Percentiles rank a stretch among this genome's conserved stretches.
These are phyloP conservation scores for Antitype chi DNA, from an alignment of 2,888 invertebrate genomes.

Conservation along the genomic window DNA sequence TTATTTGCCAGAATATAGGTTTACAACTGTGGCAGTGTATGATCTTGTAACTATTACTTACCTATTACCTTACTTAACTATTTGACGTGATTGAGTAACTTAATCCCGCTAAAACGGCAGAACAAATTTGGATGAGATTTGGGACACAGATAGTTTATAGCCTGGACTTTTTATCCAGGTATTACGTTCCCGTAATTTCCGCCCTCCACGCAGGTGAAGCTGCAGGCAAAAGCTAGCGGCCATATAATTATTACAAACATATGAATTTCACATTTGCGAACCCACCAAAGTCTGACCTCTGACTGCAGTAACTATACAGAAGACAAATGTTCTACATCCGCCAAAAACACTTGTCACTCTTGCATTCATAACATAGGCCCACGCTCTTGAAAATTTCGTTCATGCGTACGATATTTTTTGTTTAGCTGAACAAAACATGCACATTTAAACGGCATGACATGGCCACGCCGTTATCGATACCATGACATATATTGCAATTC, in stretches of 20 bases:
- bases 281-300: neutral
- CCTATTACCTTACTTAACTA: too few species aligned
- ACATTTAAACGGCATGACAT: slow-evolving; percentile 67
- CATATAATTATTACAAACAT: neutral
- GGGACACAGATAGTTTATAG: too few species aligned
- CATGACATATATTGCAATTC: slow-evolving; percentile 85
- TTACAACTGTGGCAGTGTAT: too few species aligned
- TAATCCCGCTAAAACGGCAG: too few species aligned
- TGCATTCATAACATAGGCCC: slow-evolving; percentile 40
- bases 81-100: too few species aligned
- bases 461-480: slow-evolving; percentile 76
- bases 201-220: too few species aligned
- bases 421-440: slow-evolving; percentile 42
- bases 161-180: too few species aligned
- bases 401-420: slow-evolving; percentile 53
- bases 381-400: slow-evolving; percentile 31
- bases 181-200: too few species aligned
- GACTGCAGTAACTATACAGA: neutral
- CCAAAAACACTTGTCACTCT: neutral
- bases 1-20: too few species aligned
- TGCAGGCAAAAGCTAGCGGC: too few species aligned
- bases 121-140: too few species aligned
- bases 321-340: neutral
- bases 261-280: neutral
- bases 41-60: too few species aligned